These are phyloP conservation scores for Phalacrocorax brasilianus DNA, from an alignment of 2,113 vertebrate genomes.

Conservation along the genomic window DNA sequence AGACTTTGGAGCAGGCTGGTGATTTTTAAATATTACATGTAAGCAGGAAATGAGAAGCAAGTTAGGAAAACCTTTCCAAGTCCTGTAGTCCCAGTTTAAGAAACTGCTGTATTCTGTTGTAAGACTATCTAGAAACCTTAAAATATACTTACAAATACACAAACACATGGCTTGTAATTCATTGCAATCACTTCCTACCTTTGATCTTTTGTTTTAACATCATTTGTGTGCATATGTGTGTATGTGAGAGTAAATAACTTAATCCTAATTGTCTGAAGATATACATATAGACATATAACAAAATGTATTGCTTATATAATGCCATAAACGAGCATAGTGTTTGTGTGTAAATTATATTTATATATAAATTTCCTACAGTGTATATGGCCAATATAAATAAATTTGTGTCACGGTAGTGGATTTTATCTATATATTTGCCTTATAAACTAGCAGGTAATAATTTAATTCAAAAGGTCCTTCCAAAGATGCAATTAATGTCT, in stretches of 20 bases:
- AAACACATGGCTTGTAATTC: not conserved
- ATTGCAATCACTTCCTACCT: not conserved
- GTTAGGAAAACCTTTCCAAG: not conserved
- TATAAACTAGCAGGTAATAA: constrained; percentile 65
- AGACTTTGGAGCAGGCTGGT: not conserved
- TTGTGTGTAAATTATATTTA: constrained; percentile 21
- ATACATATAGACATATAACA: not conserved
- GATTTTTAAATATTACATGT: not conserved
- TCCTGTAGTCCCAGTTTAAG: not conserved
- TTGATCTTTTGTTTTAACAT: constrained; percentile 27
- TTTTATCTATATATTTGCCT: constrained; percentile 61
- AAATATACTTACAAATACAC: not conserved
- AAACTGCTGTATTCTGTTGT: not conserved
- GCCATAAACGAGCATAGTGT: constrained; percentile 25
- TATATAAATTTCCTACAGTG: constrained; percentile 14
- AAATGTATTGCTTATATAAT: not conserved
- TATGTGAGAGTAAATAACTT: constrained; percentile 34
- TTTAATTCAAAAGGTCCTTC: constrained; percentile 64
- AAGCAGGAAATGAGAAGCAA: not conserved
- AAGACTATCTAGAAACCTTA: not conserved
- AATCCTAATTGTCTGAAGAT: constrained; percentile 33
- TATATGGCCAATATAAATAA: constrained; percentile 56
- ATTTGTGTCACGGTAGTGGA: constrained; percentile 41
- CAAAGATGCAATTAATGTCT: constrained; percentile 66
- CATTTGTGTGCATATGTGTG: constrained; percentile 25